A percentile compares a stretch with the other conserved stretches of the same genome.
Evolutionary conservation across 2,797 vertebrate genomes (phyloP).

Genomic region (Spinibarbus caldwelli): DNA sequence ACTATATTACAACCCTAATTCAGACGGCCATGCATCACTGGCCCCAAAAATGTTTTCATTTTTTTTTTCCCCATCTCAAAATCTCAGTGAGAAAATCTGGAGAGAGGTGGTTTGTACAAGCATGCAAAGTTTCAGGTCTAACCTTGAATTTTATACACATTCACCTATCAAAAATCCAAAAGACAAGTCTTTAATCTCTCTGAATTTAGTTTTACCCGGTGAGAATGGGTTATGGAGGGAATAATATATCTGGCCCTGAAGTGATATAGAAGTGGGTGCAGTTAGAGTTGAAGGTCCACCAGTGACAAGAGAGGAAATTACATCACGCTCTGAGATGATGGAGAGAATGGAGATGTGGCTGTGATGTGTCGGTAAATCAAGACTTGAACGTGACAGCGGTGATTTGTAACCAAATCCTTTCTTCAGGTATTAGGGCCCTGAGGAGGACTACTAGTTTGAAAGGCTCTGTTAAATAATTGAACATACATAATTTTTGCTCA

Average conservation of each 20-base stretch:
- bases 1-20: constrained; percentile 77
- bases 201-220: constrained; percentile 1
- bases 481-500: background rate
- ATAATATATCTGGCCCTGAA: constrained; percentile 40
- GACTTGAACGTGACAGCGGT: constrained; percentile 9
- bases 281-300: constrained; percentile 50
- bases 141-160: constrained; percentile 48
- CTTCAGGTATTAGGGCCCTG: background rate
- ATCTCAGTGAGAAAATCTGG: constrained; percentile 49
- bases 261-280: constrained; percentile 9
- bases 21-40: constrained; percentile 71
- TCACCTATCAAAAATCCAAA: constrained; percentile 23
- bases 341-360: constrained; percentile 44
- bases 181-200: constrained; percentile 41
- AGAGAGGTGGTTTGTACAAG: constrained; percentile 27
- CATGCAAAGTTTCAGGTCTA: constrained; percentile 15
- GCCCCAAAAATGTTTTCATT: constrained; percentile 74
- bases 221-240: constrained; percentile 13
- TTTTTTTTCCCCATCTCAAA: constrained; percentile 53
- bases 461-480: constrained; percentile 25
- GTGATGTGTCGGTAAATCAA: constrained; percentile 46
- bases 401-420: constrained; percentile 31
- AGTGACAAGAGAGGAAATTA: constrained; percentile 45
- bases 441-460: constrained; percentile 10
- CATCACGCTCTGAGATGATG: constrained; percentile 38